Base-by-base conservation (phyloP, 2,113 vertebrate genomes). In the Patagioenas fasciata region DNA sequence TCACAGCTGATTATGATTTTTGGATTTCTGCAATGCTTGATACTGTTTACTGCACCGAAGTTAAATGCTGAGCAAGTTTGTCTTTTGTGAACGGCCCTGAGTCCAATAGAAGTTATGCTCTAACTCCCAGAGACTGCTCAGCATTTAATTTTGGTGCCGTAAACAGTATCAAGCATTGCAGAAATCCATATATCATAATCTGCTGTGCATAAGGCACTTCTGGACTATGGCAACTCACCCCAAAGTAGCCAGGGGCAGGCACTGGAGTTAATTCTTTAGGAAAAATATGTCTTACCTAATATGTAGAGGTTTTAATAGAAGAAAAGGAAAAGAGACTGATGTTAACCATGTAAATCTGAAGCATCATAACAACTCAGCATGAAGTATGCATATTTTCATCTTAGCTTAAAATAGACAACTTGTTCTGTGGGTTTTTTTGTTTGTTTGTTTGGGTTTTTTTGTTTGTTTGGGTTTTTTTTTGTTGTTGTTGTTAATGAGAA, bases 51-150 rank as follows among this genome's bases (percentile, higher is more conserved):
- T 54, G 40, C 28, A 26, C 69, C 60, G 47, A 57, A 53, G 47
- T 7, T 2, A 84, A 47, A 21, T 17, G 29, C 38, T 77, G 69
- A 65, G 50, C 38, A 29, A 57, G 38, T 20, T 20, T 29, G 7
- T 20, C 40, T 67, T 38, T 10, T 32, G 25, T 44, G 25, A 28
- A 11, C 0, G 0, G 71, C 51, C 71, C 13, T 1, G 2, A 34
- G 21, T 15, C 24, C 56, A 44, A 32, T 9, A 23, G 17, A 15
- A 66, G 26, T 13, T 42, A 58, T 1, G 5, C 15, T 47, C 29
- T 26, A 57, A 42, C n/a, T 83, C 53, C 57, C 53, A 74, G 15
- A 56, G 13, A 17, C 26, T 29, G 38, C 50, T 65, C 69, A 80
- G 38, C 29, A 19, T 21, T 47, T 84, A 2, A 10, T 51, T 53